Base-by-base conservation (phyloP, 2,888 invertebrate genomes). In the Pachydiplax longipennis region DNA sequence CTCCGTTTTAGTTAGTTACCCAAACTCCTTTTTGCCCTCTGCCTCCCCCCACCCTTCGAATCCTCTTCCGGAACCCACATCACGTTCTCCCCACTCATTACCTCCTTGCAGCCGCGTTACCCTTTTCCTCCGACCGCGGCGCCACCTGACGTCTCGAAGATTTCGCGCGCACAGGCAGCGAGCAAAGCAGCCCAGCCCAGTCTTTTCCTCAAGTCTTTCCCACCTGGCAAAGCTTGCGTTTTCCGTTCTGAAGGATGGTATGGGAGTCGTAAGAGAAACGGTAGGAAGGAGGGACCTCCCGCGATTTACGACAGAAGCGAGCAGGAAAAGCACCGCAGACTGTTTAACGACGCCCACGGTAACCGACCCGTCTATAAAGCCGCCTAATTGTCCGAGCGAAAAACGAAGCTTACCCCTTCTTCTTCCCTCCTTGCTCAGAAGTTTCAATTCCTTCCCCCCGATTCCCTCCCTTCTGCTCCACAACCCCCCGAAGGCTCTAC, bases 301-400 rank as follows among this genome's bases (percentile, higher is more conserved):
- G 87, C 87, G 87, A 87, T 87, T 87, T 87, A 87, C 87, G 87
- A 61, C 87, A 61, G 58, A 87, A 87, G 61, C 87, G 87, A 87
- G 87, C 61, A 53, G 87, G 87, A 65, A 87, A 87, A 87, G 87
- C 87, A 87, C 87, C 87, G 61, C 87, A 87, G 87, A 87, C 87
- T 87, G 87, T 87, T 87, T 87, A 87, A 87, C 87, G 87, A 87
- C 87, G 87, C 87, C 87, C 87, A 65, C 87, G 87, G 87, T 87
- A 87, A 87, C 87, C 87, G 87, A 87, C 58, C 87, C 87, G 87
- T 87, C 87, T 87, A 87, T 87, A 87, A 87, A 87, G 65, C 87
- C 61, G 87, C 87, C 87, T 87, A 87, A 87, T 87, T 87, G 87
- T 87, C 87, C 87, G 87, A 87, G 87, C 58, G 87, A 87, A 61